A percentile compares a stretch with the other conserved stretches of the same genome.
Evolutionary conservation across 2,888 invertebrate genomes (phyloP).

Genomic region (Brassicogethes aeneus): DNA sequence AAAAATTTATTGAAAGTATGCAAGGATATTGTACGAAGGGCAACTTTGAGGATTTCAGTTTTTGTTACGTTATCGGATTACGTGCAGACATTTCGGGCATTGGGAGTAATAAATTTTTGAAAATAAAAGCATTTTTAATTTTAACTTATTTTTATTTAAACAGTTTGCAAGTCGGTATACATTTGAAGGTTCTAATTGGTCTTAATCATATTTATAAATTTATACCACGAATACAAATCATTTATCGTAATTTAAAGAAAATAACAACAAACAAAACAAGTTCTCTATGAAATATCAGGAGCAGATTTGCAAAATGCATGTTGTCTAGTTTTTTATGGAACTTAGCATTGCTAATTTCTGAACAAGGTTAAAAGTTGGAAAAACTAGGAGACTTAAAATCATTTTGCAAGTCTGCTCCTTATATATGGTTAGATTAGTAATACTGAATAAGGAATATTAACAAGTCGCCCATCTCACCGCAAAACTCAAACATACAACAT

Average conservation of each 20-base stretch:
- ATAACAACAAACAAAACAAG: conserved; percentile 1
- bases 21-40: not conserved
- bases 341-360: too few species aligned
- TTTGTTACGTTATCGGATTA: conserved; percentile 2
- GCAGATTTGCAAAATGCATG: too few species aligned
- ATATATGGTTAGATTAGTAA: not conserved
- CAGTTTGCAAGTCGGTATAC: not conserved
- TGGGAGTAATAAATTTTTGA: not conserved
- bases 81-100: not conserved
- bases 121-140: not conserved
- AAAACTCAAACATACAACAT: not conserved
- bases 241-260: not conserved
- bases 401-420: too few species aligned
- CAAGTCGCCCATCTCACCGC: not conserved
- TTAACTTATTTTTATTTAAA: not conserved
- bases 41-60: not conserved
- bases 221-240: not conserved
- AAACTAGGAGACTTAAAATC: too few species aligned
- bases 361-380: too few species aligned
- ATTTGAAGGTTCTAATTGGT: not conserved
- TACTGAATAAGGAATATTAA: conserved; percentile 1
- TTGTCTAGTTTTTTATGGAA: too few species aligned
- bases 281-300: not conserved
- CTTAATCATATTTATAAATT: not conserved
- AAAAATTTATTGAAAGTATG: not conserved